Base-by-base conservation (phyloP, 2,113 vertebrate genomes). In the Porphyrio hochstetteri region DNA sequence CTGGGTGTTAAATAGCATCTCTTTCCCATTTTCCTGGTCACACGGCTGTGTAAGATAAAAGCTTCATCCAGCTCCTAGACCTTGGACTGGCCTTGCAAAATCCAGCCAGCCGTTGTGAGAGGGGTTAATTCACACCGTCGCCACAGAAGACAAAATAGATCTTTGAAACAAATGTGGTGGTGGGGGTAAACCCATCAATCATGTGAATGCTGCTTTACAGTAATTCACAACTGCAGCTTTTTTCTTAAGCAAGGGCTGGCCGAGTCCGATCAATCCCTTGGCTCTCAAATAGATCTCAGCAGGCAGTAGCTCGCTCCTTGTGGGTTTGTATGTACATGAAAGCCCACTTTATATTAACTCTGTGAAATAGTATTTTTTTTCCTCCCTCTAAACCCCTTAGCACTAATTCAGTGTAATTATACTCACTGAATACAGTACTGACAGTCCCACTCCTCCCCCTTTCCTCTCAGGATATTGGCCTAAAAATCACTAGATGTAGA, bases 331-430 rank as follows among this genome's bases (percentile, higher is more conserved):
- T 96, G 88, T 96, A 93, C 91, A 91, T 96, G 93, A 97, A 97
- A 97, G 96, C 87, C 91, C 87, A 97, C 94, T 97, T 96, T 97
- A 95, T 95, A 95, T 95, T 91, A 97, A 95, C 93, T 95, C 93
- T 46, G 50, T 85, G 94, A 55, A 96, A 90, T 69, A 91, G 89
- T 95, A 95, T 95, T 96, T 95, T 92, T 93, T 68, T 4, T 2
- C 28, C 67, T 87, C 89, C 48, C 82, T 94, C 91, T 92, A 95
- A 96, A 90, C 90, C 90, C 80, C 48, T 95, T 92, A 96, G 92
- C 17, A 10, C 88, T 96, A 94, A 94, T 97, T 97, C 95, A 94
- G 90, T 86, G 88, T 93, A 94, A 95, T 96, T 96, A 95, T 95
- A 93, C 88, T 92, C 76, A 79, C n/a, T 96, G 95, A 97, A 96